These are phyloP conservation scores for Anas bahamensis DNA, from an alignment of 2,797 vertebrate species.

Conservation along the genomic window DNA sequence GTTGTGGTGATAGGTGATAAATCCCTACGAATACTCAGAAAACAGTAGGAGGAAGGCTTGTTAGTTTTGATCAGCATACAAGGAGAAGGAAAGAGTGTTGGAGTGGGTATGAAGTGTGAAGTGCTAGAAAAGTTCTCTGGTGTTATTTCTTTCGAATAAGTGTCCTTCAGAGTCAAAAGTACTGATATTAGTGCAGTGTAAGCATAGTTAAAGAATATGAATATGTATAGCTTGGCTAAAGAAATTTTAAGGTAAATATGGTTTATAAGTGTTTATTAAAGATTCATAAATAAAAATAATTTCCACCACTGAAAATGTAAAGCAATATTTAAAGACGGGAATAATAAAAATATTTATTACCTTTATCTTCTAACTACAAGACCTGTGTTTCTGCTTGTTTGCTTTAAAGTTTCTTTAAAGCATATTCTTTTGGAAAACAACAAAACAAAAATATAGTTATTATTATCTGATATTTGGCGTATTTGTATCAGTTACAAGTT, in stretches of 20 bases:
- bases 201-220: background rate
- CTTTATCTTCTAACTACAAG: background rate
- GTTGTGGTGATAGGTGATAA: background rate
- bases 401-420: fast-evolving
- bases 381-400: background rate
- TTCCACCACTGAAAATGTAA: background rate
- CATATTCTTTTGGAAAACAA: background rate
- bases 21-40: background rate
- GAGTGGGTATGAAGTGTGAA: background rate
- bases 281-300: background rate
- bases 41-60: background rate
- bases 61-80: background rate
- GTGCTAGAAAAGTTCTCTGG: background rate
- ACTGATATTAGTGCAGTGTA: background rate
- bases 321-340: background rate
- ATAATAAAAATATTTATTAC: background rate
- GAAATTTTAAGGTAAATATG: background rate
- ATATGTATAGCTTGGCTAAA: fast-evolving
- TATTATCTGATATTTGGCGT: background rate
- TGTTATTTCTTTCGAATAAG: background rate
- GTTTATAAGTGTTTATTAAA: background rate
- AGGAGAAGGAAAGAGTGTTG: background rate
- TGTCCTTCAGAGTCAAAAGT: background rate
- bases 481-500: background rate
- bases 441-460: background rate